Conservation (phyloP, 2,888 invertebrate species). For the Parthenolecanium corni region DNA sequence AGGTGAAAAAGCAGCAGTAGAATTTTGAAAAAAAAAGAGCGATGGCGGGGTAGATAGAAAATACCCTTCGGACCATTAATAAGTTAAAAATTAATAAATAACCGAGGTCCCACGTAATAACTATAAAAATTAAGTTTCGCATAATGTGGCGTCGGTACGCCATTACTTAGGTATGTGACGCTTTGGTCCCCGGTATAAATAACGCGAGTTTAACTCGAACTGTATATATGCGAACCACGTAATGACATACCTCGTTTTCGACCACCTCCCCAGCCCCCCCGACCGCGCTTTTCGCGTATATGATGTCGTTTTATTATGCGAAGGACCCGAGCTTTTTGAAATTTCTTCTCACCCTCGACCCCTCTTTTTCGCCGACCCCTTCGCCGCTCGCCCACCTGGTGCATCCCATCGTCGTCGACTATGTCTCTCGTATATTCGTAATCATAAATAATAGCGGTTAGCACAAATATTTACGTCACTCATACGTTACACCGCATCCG, state of each 20-base stretch:
- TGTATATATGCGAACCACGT: conserved; percentile 29
- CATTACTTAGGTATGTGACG: conserved; percentile 29
- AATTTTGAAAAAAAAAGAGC: too few relatives aligned
- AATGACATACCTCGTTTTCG: conserved; percentile 28
- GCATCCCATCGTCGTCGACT: conserved; percentile 3
- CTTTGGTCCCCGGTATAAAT: conserved; percentile 27
- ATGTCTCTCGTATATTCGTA: conserved; percentile 28
- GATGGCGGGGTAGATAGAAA: too few relatives aligned
- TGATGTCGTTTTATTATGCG: conserved; percentile 23
- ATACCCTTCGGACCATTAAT: conserved; percentile 9
- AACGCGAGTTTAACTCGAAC: conserved; percentile 28
- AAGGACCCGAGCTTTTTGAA: conserved; percentile 17
- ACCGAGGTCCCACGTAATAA: conserved; percentile 21
- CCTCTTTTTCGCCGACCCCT: neutral
- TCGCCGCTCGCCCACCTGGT: neutral
- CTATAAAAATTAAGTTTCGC: conserved; percentile 28
- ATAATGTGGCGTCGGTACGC: conserved; percentile 29
- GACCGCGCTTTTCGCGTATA: conserved; percentile 12
- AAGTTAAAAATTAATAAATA: conserved; percentile 27
- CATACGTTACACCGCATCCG: conserved; percentile 19
- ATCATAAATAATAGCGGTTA: conserved; percentile 29
- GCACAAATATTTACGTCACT: conserved; percentile 28
- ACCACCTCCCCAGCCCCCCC: neutral
- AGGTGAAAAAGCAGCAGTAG: too few relatives aligned
- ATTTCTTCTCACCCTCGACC: conserved; percentile 15